A percentile compares a stretch with the other conserved stretches of the same genome.
These are phyloP conservation scores for Oryzias celebensis DNA, from an alignment of 2,113 vertebrate genomes.

Conservation along the genomic window DNA sequence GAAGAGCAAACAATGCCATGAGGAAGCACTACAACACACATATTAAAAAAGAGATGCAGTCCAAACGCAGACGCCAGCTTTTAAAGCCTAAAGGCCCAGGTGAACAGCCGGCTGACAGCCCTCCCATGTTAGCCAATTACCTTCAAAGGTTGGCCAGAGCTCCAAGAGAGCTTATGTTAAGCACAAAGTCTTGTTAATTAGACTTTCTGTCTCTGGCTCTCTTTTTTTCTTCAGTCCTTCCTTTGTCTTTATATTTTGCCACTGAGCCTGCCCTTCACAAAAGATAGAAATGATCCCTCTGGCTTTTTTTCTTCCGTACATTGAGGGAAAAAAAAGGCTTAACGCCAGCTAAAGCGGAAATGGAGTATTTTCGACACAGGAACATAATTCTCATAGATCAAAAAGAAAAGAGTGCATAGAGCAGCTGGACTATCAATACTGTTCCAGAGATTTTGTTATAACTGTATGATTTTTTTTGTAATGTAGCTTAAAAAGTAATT, in stretches of 20 bases:
- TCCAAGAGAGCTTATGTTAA: neutral
- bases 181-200: constrained; percentile 7
- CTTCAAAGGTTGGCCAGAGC: constrained; percentile 5
- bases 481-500: constrained; percentile 3
- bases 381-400: constrained; percentile 38
- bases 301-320: constrained; percentile 17
- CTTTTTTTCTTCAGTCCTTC: neutral
- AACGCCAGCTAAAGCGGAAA: constrained; percentile 34
- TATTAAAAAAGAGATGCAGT: neutral
- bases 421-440: constrained; percentile 15
- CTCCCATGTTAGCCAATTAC: constrained; percentile 21
- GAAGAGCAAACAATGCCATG: neutral
- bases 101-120: constrained; percentile 16
- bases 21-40: neutral
- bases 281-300: constrained; percentile 18
- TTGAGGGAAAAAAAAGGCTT: constrained; percentile 15
- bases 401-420: constrained; percentile 30
- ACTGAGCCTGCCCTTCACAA: constrained; percentile 12
- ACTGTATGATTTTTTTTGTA: constrained; percentile 12
- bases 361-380: constrained; percentile 48
- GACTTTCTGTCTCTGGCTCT: constrained; percentile 1
- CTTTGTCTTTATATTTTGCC: constrained; percentile 11
- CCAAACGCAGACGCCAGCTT: neutral
- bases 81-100: constrained; percentile 9
- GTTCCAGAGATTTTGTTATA: constrained; percentile 7